Percentiles rank a stretch among this genome's conserved stretches.
Conservation (phyloP, 2,888 invertebrate species). For the Drosophila mayaguana region DNA sequence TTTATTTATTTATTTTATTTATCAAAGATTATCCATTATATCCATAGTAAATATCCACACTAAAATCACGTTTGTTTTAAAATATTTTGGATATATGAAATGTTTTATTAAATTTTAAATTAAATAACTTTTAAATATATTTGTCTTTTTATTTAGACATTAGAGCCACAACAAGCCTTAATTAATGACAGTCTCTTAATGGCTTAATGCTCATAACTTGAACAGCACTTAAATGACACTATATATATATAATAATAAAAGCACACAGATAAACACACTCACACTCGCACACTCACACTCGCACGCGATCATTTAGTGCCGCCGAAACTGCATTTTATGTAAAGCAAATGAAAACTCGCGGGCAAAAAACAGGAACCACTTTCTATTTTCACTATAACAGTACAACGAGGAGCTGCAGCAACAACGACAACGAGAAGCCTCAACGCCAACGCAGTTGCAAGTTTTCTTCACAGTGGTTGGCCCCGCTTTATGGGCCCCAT, state of each 20-base stretch:
- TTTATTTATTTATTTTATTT: neutral
- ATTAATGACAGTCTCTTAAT: conserved; percentile 22
- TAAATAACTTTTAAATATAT: neutral
- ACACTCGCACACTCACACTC: conserved; percentile 27
- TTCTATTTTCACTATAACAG: conserved; percentile 84
- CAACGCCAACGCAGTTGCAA: conserved; percentile 63
- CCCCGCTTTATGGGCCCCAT: conserved; percentile 69
- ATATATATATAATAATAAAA: conserved; percentile 20
- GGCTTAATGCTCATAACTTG: conserved; percentile 33
- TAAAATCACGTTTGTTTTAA: neutral
- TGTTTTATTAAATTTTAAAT: neutral
- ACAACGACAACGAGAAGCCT: conserved; percentile 23
- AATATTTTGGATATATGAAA: neutral
- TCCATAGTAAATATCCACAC: neutral
- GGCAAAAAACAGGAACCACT: conserved; percentile 83
- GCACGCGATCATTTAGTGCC: conserved; percentile 16
- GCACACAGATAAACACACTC: conserved; percentile 17
- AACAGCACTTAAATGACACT: conserved; percentile 43
- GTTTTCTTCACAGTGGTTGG: conserved; percentile 70
- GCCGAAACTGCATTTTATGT: conserved; percentile 73
- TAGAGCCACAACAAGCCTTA: conserved; percentile 12
- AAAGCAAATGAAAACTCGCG: conserved; percentile 78
- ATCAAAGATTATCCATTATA: neutral
- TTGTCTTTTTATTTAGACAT: neutral
- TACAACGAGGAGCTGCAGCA: conserved; percentile 59